Percentiles rank a stretch among this genome's conserved stretches.
These are phyloP conservation scores for Gymnodraco acuticeps DNA, from an alignment of 2,797 vertebrate species.

Conservation along the genomic window DNA sequence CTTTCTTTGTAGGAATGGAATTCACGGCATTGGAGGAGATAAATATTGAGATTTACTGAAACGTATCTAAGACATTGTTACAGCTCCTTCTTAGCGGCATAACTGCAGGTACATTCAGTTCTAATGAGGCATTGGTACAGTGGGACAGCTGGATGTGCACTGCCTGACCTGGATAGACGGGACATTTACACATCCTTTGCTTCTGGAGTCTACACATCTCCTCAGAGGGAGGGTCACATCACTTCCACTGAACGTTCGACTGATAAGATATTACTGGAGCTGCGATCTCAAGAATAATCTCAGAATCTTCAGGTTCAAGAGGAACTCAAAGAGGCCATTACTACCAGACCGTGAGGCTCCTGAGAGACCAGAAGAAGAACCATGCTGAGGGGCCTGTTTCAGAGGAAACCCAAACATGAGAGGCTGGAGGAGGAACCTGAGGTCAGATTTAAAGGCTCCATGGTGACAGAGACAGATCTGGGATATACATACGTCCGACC, in stretches of 20 bases:
- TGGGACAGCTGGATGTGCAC: constrained; percentile 6
- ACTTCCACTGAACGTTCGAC: background rate
- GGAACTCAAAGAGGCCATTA: constrained; percentile 4
- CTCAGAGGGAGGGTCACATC: constrained; percentile 3
- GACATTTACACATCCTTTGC: background rate
- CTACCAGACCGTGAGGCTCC: constrained; percentile 10
- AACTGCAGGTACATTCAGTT: constrained; percentile 11
- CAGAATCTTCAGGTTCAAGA: background rate
- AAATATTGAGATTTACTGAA: constrained; percentile 31
- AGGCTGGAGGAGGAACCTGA: constrained; percentile 85
- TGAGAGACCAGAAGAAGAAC: constrained; percentile 11
- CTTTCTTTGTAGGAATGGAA: constrained; percentile 38
- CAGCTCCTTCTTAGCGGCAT: constrained; percentile 3
- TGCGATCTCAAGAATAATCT: constrained; percentile 1
- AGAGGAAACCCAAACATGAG: constrained; percentile 81
- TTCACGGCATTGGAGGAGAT: constrained; percentile 28
- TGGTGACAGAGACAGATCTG: constrained; percentile 91
- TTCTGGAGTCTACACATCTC: constrained; percentile 14
- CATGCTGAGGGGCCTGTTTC: constrained; percentile 83
- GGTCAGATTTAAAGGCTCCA: constrained; percentile 88
- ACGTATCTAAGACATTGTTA: constrained; percentile 10
- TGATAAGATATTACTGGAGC: background rate
- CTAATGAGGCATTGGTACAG: constrained; percentile 6
- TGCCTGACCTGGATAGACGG: constrained; percentile 6
- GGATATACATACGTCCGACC: constrained; percentile 89